Evolutionary conservation across 1,140 invertebrate genomes (phyloP), one percentile per base, ranked within the genome.

Genomic region (Nephila pilipes): DNA sequence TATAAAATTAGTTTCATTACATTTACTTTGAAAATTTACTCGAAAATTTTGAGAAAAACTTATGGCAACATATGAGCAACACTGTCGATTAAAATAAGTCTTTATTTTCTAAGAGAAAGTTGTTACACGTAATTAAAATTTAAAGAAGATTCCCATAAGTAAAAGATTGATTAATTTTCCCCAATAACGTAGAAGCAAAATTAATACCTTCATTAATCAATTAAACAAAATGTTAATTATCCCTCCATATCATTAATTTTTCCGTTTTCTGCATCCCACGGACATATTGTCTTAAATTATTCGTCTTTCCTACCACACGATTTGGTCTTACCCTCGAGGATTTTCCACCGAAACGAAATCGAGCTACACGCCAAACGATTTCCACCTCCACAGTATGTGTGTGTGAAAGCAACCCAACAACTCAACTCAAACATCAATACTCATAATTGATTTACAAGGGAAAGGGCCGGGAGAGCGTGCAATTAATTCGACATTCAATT

Each of bases 401-500:
- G 46, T 46, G 80, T 14, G 29, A 55, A 55, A 55, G 80, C 38
- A 83, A 83, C 38, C 80, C 38, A 46, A 83, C 80, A 83, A 83
- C 80, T 54, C 54, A 83, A 83, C 80, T 83, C 80, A 83, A 83
- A 55, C 80, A 83, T 83, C 80, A 83, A 46, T 83, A 83, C 80
- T 83, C 54, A 83, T 55, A 83, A 83, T 83, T 83, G 80, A 83
- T 83, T 83, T 83, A 83, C 80, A 54, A 54, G 80, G 80, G 22
- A 83, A 75, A 75, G 38, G 38, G 8, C 16, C 38, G 36, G 18
- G n/a, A 38, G 14, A 29, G 29, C 6, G 2, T 54, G 80, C 80
- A 83, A 83, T 83, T 83, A 83, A 83, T 83, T 83, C 80, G 54
- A 83, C 80, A 83, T 83, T 83, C 80, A 83, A 83, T 83, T 83